Percentiles rank a stretch among this genome's conserved stretches.
phyloP scores from a whole-genome alignment of 1,140 invertebrate genomes.

The Cyrtorhinus lividipennis region DNA sequence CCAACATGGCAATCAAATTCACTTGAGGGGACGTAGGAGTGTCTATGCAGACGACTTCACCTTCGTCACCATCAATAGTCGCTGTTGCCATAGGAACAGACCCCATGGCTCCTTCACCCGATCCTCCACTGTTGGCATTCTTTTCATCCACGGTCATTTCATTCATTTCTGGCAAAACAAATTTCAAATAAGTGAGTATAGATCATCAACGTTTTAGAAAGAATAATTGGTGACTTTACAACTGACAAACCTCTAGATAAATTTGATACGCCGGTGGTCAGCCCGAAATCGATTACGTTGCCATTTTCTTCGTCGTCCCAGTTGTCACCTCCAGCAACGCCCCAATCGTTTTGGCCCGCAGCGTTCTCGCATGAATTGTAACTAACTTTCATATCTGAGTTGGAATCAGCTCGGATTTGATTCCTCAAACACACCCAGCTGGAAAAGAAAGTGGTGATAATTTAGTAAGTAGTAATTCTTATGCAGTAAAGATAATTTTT shows the following conservation, averaged over 20 bases:
- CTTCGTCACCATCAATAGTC: slow-evolving; percentile 52
- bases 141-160: slow-evolving; percentile 36
- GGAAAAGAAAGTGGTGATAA: too few relatives aligned
- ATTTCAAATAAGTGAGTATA: too few relatives aligned
- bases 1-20: slow-evolving; percentile 43
- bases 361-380: neutral
- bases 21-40: slow-evolving; percentile 46
- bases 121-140: slow-evolving; percentile 34
- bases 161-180: slow-evolving; percentile 26
- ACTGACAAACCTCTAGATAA: neutral
- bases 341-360: slow-evolving; percentile 35
- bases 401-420: slow-evolving; percentile 38
- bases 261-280: neutral
- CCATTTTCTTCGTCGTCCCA: slow-evolving; percentile 50
- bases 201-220: too few relatives aligned
- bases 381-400: slow-evolving; percentile 27
- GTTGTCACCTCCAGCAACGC: slow-evolving; percentile 47
- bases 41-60: slow-evolving; percentile 47
- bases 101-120: slow-evolving; percentile 26
- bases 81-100: slow-evolving; percentile 44
- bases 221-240: too few relatives aligned
- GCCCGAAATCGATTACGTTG: slow-evolving; percentile 32
- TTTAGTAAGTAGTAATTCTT: too few relatives aligned
- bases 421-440: slow-evolving; percentile 53
- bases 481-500: too few relatives aligned